These are phyloP conservation scores for Oplegnathus fasciatus DNA, from an alignment of 2,113 vertebrate genomes.

Conservation along the genomic window DNA sequence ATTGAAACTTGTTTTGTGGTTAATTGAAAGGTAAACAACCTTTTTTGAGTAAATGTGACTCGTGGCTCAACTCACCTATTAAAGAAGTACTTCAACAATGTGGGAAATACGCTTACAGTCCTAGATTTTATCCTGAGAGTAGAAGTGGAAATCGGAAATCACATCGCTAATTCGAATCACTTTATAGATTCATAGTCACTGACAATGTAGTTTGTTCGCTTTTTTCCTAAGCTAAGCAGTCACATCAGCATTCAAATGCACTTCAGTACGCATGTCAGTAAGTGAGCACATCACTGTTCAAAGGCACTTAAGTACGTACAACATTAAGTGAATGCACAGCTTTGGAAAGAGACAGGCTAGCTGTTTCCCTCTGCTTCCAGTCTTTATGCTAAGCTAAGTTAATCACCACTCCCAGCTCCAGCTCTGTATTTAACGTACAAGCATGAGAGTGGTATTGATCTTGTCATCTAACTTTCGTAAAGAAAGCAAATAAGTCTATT, in stretches of 20 bases:
- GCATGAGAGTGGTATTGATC: not conserved
- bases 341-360: not conserved
- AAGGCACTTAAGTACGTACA: too few species aligned
- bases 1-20: not conserved
- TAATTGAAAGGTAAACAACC: not conserved
- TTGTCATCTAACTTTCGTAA: not conserved
- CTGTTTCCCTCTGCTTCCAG: too few species aligned
- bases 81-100: not conserved
- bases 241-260: not conserved
- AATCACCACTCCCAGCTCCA: not conserved
- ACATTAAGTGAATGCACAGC: too few species aligned
- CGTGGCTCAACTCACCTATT: not conserved
- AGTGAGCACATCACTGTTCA: not conserved
- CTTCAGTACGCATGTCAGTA: not conserved
- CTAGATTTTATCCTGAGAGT: not conserved
- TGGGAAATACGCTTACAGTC: not conserved
- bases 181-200: not conserved
- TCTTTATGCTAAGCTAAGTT: not conserved
- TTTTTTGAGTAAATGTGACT: not conserved
- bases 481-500: not conserved
- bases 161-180: not conserved
- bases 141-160: not conserved
- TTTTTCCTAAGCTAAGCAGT: too few species aligned
- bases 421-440: not conserved
- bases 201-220: not conserved